Evolutionary conservation across 2,888 invertebrate genomes (phyloP), one percentile per base, ranked within the genome.

Genomic region (Liopterus haemorrhoidalis): DNA sequence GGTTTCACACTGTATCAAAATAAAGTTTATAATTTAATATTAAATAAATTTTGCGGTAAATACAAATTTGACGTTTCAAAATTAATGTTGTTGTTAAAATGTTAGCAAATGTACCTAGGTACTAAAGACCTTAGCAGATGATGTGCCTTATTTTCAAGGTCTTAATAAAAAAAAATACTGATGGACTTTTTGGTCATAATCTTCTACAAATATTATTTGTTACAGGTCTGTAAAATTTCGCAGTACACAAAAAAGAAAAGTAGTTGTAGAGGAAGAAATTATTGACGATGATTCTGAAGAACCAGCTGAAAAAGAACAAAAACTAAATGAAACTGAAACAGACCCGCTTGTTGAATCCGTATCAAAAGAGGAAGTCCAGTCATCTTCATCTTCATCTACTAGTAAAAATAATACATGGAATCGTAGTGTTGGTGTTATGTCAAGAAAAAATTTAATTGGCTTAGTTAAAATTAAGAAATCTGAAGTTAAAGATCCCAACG

Each of bases 221-320:
- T 63, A 41, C 44, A 70, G 70, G 50, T 64, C 68, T 2, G 58
- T 72, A 4, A 68, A 70, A 49, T 72, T 72, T 52, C 63, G 63
- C 27, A 59, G 53, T 56, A 62, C 43, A 45, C 60, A 56, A 32
- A 67, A 61, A 46, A 52, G 57, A 16, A 70, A 69, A 49, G 57
- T 68, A 49, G 68, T 85, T 8, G 70, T 85, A 1, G 76, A 79
- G 21, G 84, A 85, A 61, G 85, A 86, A 71, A 79, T 82, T 21
- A 74, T 85, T 14, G 83, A 83, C 66, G 78, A 79, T 19, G 65
- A 75, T 2, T 70, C 72, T 30, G 64, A 68, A 16, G 68, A 71
- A 53, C 38, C 48, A 40, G 14, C 31, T 41, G 45, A 31, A 59
- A 56, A 40, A 41, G 35, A 40, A 21, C 31, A 46, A 41, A 52